Percentiles rank a stretch among this genome's conserved stretches.
phyloP scores from a whole-genome alignment of 1,140 invertebrate genomes.

The Drosophila albomicans region DNA sequence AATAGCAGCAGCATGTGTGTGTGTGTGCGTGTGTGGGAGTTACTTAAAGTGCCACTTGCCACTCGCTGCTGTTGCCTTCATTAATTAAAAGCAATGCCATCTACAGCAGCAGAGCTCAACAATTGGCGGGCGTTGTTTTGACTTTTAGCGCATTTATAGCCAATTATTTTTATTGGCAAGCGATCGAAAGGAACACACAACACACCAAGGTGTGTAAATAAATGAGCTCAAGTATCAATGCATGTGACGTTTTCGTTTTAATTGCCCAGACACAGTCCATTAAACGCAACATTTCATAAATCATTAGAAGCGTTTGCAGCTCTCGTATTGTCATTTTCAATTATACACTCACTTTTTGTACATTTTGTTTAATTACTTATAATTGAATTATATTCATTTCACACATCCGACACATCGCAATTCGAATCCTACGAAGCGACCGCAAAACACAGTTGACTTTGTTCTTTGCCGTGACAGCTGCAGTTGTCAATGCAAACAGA shows the following conservation, averaged over 20 bases:
- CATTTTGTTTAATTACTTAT: not conserved
- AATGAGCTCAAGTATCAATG: constrained; percentile 62
- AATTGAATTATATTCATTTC: constrained; percentile 12
- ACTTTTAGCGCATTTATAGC: constrained; percentile 76
- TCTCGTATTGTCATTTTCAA: not conserved
- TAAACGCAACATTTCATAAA: not conserved
- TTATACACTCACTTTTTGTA: not conserved
- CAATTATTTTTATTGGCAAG: constrained; percentile 76
- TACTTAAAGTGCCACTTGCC: constrained; percentile 24
- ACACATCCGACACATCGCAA: not conserved
- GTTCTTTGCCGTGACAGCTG: not conserved
- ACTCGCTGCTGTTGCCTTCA: constrained; percentile 38
- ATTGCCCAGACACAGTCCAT: constrained; percentile 22
- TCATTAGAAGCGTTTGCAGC: not conserved
- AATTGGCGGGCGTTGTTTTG: constrained; percentile 70
- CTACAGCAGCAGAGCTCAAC: constrained; percentile 16
- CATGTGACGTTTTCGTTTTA: constrained; percentile 41
- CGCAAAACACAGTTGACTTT: constrained; percentile 20
- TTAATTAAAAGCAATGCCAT: constrained; percentile 77
- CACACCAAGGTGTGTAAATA: constrained; percentile 68
- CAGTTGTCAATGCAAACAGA: constrained; percentile 11
- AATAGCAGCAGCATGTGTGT: constrained; percentile 35
- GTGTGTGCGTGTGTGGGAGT: constrained; percentile 9
- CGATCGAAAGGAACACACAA: constrained; percentile 5
- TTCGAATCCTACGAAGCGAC: not conserved